Base-by-base conservation (phyloP, 2,797 vertebrate genomes). In the Rhabdophis nuchalis region DNA sequence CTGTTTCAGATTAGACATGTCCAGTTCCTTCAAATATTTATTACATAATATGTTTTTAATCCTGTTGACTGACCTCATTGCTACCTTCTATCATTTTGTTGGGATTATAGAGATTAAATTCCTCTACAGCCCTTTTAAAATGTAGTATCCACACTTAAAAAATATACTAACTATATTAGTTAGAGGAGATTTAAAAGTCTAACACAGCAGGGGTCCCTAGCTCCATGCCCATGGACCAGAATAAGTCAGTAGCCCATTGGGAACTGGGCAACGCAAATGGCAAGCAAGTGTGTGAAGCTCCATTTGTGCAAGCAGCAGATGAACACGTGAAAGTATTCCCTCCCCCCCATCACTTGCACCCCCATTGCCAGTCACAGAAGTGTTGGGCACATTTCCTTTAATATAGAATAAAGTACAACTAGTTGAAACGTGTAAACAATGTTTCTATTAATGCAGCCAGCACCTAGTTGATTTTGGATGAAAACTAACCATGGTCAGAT, bases 181-280 rank as follows among this genome's bases (percentile, higher is more conserved):
- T 82, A 82, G 36, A 46, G 36, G 36, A 46, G 36, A 9, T 25
- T 25, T 82, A 82, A 2, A 77, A 8, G 7, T 77, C 36, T 72
- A 36, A 72, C 36, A 36, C 6, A 72, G n/a, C 16, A 72, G n/a
- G 64, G 5, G 6, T 32, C n/a, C 14, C 2, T 68, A 68, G 64
- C n/a, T 7, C 10, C n/a, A 0, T 0, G 13, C 14, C 64, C 32
- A 18, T 7, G 1, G 1, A 36, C n/a, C 1, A 16, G 64, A 18
- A 72, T 7, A 2, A 14, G 64, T 72, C 64, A 72, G 64, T 1
- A 2, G 6, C 16, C 64, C n/a, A 36, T 36, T 72, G n/a, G n/a
- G 64, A 18, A 72, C 16, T 36, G n/a, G n/a, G 7, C 6, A n/a
- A 72, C 6, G 0, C 61, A 68, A 32, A n/a, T 1, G 0, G 6